Evolutionary conservation across 2,113 vertebrate species (phyloP), one percentile per base, ranked within the genome.

Genomic region (Xyliphius kryptos): DNA sequence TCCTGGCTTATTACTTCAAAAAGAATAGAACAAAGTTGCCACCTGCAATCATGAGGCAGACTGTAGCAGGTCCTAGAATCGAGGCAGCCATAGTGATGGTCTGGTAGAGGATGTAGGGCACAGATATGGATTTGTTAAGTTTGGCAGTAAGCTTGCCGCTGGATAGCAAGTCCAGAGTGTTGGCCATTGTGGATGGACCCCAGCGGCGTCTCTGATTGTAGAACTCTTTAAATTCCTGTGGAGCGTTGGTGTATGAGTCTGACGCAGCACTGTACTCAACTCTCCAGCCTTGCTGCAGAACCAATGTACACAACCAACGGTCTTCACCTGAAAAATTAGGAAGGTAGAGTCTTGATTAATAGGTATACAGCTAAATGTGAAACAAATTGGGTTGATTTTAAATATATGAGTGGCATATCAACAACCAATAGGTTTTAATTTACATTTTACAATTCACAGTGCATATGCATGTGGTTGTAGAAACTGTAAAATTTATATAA

Each of bases 201-300:
- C 85, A 87, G 19, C 84, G 77, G 0, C 78, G 69, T 6, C 85
- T 73, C 72, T 66, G 85, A 68, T 84, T 86, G 72, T 81, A 87
- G 44, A 87, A n/a, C n/a, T n/a, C n/a, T n/a, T n/a, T n/a, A n/a
- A n/a, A n/a, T n/a, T n/a, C n/a, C n/a, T n/a, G n/a, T 1, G 85
- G 85, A 26, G 83, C 83, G 0, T 83, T 86, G 55, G 85, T 87
- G 80, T 80, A 85, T 37, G 85, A 81, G 36, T 87, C 85, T 6
- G 85, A 79, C 0, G 82, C 83, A 7, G 85, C 80, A 6, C 78
- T 85, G 68, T 86, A 87, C 71, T 86, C 85, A 20, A 87, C 81
- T 56, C 82, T 77, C 85, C 85, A 87, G 12, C 85, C 85, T 48
- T 85, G 84, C 52, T 85, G 84, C 56, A 86, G 58, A 16, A 87